Evolutionary conservation across 1,140 invertebrate genomes (phyloP).

Genomic region (Pemphigus obesinymphae): DNA sequence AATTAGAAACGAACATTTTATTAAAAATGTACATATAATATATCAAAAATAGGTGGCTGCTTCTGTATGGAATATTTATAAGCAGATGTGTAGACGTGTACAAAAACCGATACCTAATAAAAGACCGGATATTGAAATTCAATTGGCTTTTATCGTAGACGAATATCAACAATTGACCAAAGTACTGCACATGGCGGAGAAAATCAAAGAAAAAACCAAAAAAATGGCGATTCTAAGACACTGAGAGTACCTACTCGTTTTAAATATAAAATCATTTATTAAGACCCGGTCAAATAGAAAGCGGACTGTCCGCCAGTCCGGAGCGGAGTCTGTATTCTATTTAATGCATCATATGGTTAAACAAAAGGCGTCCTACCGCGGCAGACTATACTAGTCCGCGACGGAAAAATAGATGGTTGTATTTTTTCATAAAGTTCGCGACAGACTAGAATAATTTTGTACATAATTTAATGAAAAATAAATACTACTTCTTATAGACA

Average conservation of each 20-base stretch:
- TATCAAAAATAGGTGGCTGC: neutral
- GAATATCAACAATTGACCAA: slow-evolving; percentile 22
- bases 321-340: too few species aligned
- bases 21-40: neutral
- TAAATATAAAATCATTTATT: too few species aligned
- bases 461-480: too few species aligned
- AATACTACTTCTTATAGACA: too few species aligned
- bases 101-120: neutral
- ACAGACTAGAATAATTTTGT: neutral
- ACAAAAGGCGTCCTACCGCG: too few species aligned
- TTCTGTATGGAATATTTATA: slow-evolving; percentile 26
- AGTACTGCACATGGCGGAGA: slow-evolving; percentile 21
- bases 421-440: too few species aligned
- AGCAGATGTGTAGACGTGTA: slow-evolving; percentile 23
- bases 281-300: too few species aligned
- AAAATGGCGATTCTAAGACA: neutral
- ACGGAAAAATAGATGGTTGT: too few species aligned
- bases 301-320: too few species aligned
- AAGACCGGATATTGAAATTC: neutral
- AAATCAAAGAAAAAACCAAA: slow-evolving; percentile 23
- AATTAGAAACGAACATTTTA: neutral
- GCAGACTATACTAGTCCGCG: too few species aligned
- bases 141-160: slow-evolving; percentile 8
- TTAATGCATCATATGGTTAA: too few species aligned
- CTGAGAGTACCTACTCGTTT: too few species aligned